Evolutionary conservation across 2,113 vertebrate genomes (phyloP), one percentile per base, ranked within the genome.

Genomic region (Corvus cornix): DNA sequence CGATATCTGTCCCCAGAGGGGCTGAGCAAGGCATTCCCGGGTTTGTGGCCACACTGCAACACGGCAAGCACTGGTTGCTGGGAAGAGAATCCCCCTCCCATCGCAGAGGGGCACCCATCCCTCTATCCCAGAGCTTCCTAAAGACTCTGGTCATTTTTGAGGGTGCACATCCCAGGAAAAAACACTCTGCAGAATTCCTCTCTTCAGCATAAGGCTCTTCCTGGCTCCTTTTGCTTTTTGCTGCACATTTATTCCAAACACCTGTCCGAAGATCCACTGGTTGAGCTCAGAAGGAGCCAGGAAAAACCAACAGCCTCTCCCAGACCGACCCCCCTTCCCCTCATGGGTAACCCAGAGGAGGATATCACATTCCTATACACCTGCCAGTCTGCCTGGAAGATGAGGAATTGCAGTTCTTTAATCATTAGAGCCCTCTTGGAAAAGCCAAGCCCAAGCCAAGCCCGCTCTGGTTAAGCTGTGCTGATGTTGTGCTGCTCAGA

Each of bases 401-500:
- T 13, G 35, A 80, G 39, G 59, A 67, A 59, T 35, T 52, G 55
- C 68, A 30, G 12, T 20, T 12, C 55, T 88, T 69, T 66, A 4
- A 35, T 63, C 5, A 0, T 15, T 10, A 44, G 22, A 49, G n/a
- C 12, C 58, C 48, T 39, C 28, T 27, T 24, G 17, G 33, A 72
- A 78, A 51, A 84, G 55, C 64, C 59, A 30, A 52, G 68, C 37
- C 26, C 27, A 64, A 59, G 58, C 22, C 4, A 12, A 76, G 22
- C 49, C 67, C 9, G 53, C 1, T 2, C 9, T 22, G 10, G 66
- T n/a, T 33, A 10, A 6, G 23, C 39, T 0, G 1, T 0, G 23
- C 12, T 31, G 77, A 23, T 2, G 37, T 17, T 70, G 37, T 17
- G 28, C 48, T 51, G 66, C 10, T 64, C 46, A 49, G 82, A 22